Percentiles rank a stretch among this genome's conserved stretches.
These are phyloP conservation scores for Cerastis leucographa DNA, from an alignment of 2,888 invertebrate species.

Conservation along the genomic window DNA sequence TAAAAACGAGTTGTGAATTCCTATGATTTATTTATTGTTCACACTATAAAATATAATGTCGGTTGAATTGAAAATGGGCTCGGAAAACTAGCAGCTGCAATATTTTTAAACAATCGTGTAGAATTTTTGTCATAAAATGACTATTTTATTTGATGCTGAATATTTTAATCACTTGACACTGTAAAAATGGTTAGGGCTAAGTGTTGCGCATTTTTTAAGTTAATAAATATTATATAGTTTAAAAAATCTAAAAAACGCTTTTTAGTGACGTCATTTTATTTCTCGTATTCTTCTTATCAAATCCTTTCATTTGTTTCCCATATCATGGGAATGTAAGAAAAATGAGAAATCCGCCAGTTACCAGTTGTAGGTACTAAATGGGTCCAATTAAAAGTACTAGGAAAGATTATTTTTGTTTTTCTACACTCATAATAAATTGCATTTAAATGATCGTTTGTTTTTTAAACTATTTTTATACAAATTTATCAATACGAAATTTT, in stretches of 20 bases:
- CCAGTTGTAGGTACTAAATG: not conserved
- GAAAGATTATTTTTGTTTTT: not conserved
- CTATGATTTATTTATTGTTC: constrained; percentile 32
- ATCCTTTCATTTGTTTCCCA: not conserved
- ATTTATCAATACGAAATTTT: too few species aligned
- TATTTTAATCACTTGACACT: constrained; percentile 30
- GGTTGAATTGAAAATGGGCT: constrained; percentile 32
- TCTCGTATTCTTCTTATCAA: not conserved
- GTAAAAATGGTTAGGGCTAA: not conserved
- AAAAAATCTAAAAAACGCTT: not conserved
- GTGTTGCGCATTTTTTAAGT: not conserved
- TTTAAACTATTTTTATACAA: not conserved
- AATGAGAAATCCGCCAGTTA: not conserved
- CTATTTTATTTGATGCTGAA: constrained; percentile 42
- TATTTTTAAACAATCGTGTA: constrained; percentile 27
- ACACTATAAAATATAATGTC: constrained; percentile 19
- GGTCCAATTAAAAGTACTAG: not conserved
- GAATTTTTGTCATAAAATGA: constrained; percentile 18
- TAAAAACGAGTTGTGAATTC: constrained; percentile 16
- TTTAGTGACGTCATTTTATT: not conserved
- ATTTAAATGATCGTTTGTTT: not conserved
- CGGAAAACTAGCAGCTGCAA: constrained; percentile 18
- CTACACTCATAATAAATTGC: not conserved
- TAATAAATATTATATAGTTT: not conserved
- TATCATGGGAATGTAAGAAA: not conserved